Conservation (phyloP, 1,140 invertebrate genomes). For the Drosophila leontia region DNA sequence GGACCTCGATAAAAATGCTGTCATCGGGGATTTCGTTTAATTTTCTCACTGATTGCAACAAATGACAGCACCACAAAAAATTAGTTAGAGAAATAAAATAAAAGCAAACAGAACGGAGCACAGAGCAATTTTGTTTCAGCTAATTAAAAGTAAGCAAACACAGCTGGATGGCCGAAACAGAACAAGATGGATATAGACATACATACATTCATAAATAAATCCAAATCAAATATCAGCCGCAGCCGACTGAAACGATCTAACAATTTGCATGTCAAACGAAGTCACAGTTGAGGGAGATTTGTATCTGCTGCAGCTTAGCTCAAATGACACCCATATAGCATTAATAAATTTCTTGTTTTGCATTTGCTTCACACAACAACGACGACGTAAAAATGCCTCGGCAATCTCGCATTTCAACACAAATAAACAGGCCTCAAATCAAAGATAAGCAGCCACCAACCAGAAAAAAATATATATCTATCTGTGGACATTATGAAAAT, state of each 20-base stretch:
- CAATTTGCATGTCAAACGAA: slow-evolving; percentile 77
- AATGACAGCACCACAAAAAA: slow-evolving; percentile 65
- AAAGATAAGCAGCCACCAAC: slow-evolving; percentile 28
- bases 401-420: slow-evolving; percentile 58
- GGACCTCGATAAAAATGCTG: slow-evolving; percentile 42
- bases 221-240: slow-evolving; percentile 61
- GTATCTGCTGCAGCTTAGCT: slow-evolving; percentile 56
- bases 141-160: slow-evolving; percentile 66
- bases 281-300: slow-evolving; percentile 46
- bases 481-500: slow-evolving; percentile 53
- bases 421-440: slow-evolving; percentile 37
- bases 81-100: slow-evolving; percentile 34
- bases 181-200: slow-evolving; percentile 4
- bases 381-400: background rate
- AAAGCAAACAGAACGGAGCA: slow-evolving; percentile 22
- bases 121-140: slow-evolving; percentile 51
- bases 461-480: slow-evolving; percentile 21
- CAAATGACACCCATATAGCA: slow-evolving; percentile 60
- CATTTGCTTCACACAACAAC: slow-evolving; percentile 33
- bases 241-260: slow-evolving; percentile 50
- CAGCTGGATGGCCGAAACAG: slow-evolving; percentile 36
- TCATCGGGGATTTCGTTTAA: slow-evolving; percentile 54
- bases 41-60: slow-evolving; percentile 77
- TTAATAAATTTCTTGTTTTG: slow-evolving; percentile 59
- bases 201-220: slow-evolving; percentile 58